Conservation (phyloP, 2,113 vertebrate species). For the Corythornis vintsioides region DNA sequence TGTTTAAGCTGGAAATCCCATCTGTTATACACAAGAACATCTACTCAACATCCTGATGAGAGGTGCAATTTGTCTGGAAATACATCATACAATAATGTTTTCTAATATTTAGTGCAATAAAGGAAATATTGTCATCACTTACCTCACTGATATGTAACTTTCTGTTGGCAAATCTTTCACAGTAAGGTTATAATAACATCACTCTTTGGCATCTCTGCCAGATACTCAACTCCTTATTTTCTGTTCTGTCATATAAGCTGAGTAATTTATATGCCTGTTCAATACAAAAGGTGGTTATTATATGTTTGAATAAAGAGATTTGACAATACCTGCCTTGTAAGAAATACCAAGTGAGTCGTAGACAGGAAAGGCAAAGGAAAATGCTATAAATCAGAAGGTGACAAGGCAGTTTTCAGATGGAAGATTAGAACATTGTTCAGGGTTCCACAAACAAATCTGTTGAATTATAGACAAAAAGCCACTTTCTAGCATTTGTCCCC, state of each 20-base stretch:
- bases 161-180: constrained; percentile 47
- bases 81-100: neutral
- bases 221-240: constrained; percentile 56
- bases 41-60: neutral
- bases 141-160: constrained; percentile 4
- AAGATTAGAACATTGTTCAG: constrained; percentile 37
- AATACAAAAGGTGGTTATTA: constrained; percentile 64
- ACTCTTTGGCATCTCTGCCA: constrained; percentile 47
- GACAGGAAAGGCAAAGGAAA: constrained; percentile 35
- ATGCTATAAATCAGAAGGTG: constrained; percentile 49
- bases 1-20: neutral
- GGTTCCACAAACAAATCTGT: constrained; percentile 40
- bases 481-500: constrained; percentile 20
- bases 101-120: constrained; percentile 2
- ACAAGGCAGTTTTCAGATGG: constrained; percentile 47
- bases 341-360: neutral
- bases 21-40: neutral
- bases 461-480: constrained; percentile 53
- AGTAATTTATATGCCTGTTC: constrained; percentile 56
- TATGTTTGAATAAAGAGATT: constrained; percentile 57
- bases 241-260: constrained; percentile 60
- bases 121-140: neutral
- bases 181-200: constrained; percentile 56
- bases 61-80: neutral
- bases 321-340: constrained; percentile 61